A percentile compares a stretch with the other conserved stretches of the same genome.
Evolutionary conservation across 1,140 invertebrate genomes (phyloP).

Genomic region (Dendroctonus ponderosae): DNA sequence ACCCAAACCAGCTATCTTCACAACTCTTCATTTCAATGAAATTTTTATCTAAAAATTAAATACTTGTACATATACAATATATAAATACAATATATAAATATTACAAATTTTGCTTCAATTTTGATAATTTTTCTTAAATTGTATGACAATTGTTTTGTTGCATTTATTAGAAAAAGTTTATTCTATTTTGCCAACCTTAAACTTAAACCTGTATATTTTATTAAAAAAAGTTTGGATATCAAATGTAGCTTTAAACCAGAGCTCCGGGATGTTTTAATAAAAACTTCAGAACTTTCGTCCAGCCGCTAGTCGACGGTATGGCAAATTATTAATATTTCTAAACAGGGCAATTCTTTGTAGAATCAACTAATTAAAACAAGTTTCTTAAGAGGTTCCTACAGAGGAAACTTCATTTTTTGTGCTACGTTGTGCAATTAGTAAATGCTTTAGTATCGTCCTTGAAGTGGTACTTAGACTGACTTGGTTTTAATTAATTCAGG

Average conservation of each 20-base stretch:
- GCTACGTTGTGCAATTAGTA: too few relatives aligned
- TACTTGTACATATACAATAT: too few relatives aligned
- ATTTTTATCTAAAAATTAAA: constrained; percentile 42
- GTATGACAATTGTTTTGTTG: too few relatives aligned
- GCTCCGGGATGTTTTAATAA: constrained; percentile 24
- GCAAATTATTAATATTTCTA: constrained; percentile 29
- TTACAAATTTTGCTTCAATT: too few relatives aligned
- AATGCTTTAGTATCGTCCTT: too few relatives aligned
- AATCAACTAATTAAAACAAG: constrained; percentile 28
- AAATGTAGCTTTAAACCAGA: constrained; percentile 23
- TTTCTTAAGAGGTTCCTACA: neutral
- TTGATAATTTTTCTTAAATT: too few relatives aligned
- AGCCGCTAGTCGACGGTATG: constrained; percentile 18
- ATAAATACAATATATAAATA: too few relatives aligned
- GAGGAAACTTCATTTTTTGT: too few relatives aligned
- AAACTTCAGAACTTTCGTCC: constrained; percentile 28
- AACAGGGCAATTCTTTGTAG: constrained; percentile 21
- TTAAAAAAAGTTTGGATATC: constrained; percentile 26
- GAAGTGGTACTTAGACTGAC: too few relatives aligned
- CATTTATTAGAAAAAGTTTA: too few relatives aligned
- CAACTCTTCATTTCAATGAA: constrained; percentile 57
- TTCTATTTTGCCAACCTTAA: too few relatives aligned
- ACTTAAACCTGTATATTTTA: neutral
- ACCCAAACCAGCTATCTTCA: constrained; percentile 73
- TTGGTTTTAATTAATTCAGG: too few relatives aligned